These are phyloP conservation scores for Amblyopsis hoosieri DNA, from an alignment of 2,797 vertebrate genomes.

Conservation along the genomic window DNA sequence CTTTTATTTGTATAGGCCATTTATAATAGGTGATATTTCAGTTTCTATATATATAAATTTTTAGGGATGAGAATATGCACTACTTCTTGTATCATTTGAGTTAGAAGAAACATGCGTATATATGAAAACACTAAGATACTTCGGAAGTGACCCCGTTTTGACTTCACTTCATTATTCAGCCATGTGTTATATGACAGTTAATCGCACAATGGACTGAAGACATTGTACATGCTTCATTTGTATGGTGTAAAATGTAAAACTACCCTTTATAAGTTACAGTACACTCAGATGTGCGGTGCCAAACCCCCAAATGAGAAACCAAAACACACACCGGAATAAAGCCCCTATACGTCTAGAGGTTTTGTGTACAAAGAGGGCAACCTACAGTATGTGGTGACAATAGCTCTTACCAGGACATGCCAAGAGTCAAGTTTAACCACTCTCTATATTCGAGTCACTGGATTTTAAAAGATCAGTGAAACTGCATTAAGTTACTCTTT, in stretches of 20 bases:
- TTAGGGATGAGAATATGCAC: slow-evolving; percentile 3
- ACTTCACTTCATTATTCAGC: slow-evolving; percentile 6
- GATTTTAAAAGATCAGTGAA: slow-evolving; percentile 37
- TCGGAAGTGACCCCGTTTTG: not conserved
- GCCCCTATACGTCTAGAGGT: slow-evolving; percentile 48
- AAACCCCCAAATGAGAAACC: slow-evolving; percentile 48
- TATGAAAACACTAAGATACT: not conserved
- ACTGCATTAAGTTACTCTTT: slow-evolving; percentile 57
- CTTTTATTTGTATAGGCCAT: not conserved
- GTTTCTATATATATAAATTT: slow-evolving; percentile 17
- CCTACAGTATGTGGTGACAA: slow-evolving; percentile 64
- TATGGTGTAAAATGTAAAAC: slow-evolving; percentile 35
- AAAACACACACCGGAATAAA: slow-evolving; percentile 43
- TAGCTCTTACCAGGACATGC: slow-evolving; percentile 54
- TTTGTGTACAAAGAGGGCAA: slow-evolving; percentile 53
- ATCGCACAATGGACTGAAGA: slow-evolving; percentile 30
- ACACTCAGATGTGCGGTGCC: slow-evolving; percentile 42
- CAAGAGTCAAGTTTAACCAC: slow-evolving; percentile 59
- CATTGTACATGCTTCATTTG: slow-evolving; percentile 40
- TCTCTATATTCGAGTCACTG: slow-evolving; percentile 53
- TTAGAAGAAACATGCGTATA: not conserved
- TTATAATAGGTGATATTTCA: not conserved
- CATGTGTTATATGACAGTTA: slow-evolving; percentile 18
- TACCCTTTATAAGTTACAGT: slow-evolving; percentile 19
- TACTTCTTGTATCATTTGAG: not conserved